Evolutionary conservation across 2,113 vertebrate genomes (phyloP).

Genomic region (Mobula birostris): DNA sequence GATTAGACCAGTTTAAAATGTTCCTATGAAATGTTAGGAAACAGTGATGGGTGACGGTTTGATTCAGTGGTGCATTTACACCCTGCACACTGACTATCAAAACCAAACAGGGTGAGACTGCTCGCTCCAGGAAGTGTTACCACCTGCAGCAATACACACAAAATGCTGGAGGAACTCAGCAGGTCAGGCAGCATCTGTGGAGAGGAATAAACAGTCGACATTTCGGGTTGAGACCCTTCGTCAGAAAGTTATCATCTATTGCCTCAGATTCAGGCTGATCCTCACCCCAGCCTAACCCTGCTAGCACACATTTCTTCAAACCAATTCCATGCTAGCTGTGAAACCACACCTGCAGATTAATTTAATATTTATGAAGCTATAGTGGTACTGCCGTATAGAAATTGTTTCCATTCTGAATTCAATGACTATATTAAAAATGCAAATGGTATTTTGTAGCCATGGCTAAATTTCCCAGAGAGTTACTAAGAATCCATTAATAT

Average conservation of each 20-base stretch:
- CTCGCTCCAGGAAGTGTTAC: background rate
- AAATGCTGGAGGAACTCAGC: too few species aligned
- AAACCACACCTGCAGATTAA: background rate
- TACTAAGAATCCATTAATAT: conserved; percentile 10
- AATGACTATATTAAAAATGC: conserved; percentile 6
- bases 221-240: too few species aligned
- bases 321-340: background rate
- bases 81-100: background rate
- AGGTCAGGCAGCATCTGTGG: too few species aligned
- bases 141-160: too few species aligned
- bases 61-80: background rate
- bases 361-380: conserved; percentile 4
- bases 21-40: background rate
- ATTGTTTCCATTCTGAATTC: background rate
- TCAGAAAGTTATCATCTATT: background rate
- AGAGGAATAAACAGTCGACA: too few species aligned
- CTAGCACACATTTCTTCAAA: conserved; percentile 5
- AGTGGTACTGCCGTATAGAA: background rate
- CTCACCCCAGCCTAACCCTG: background rate
- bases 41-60: background rate
- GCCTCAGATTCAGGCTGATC: background rate
- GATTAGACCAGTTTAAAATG: background rate
- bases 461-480: conserved; percentile 5
- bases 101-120: background rate
- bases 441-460: background rate